Base-by-base conservation (phyloP, 2,113 vertebrate species). In the Nycticebus coucang region DNA sequence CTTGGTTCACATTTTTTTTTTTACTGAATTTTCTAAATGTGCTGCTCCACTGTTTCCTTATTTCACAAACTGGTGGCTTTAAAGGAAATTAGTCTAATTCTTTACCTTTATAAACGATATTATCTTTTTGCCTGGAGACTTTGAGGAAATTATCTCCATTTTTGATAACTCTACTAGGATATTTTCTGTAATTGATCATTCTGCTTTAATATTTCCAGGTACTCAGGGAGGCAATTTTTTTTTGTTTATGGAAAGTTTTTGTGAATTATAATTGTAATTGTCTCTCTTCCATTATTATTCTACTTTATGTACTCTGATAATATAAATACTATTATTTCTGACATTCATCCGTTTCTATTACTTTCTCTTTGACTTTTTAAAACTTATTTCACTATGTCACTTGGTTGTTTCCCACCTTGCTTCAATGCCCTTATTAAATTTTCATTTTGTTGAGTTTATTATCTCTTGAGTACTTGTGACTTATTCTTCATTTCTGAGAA, bases 261-360 rank as follows among this genome's bases (percentile, higher is more conserved):
- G 50, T 80, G 72, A 89, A 75, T 88, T 84, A 26, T 80, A 74
- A 57, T 77, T 81, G 81, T 74, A 96, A 95, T 91, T 68, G 91
- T 72, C 50, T 85, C 30, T 88, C 26, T 75, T n/a, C 12, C 71
- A 59, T 59, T 95, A 71, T 35, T 93, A 83, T 64, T 55, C n/a
- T 72, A 69, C 41, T 91, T 91, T 80, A 75, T 69, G 26, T 37
- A 55, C 62, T 80, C 21, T 45, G 89, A 8, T 59, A 60, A 59
- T 90, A 53, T 35, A 22, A 77, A 83, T 30, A 87, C 60, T 93
- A 64, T 69, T 80, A 33, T 26, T 94, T 88, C 50, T 88, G 30
- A n/a, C 7, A 66, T 18, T 78, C n/a, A 84, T 69, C 41, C 77
- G 77, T 57, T 90, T 90, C 77, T 84, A 81, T 95, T 91, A 74